phyloP scores from a whole-genome alignment of 2,113 vertebrate genomes.

The Cyrtonyx montezumae region DNA sequence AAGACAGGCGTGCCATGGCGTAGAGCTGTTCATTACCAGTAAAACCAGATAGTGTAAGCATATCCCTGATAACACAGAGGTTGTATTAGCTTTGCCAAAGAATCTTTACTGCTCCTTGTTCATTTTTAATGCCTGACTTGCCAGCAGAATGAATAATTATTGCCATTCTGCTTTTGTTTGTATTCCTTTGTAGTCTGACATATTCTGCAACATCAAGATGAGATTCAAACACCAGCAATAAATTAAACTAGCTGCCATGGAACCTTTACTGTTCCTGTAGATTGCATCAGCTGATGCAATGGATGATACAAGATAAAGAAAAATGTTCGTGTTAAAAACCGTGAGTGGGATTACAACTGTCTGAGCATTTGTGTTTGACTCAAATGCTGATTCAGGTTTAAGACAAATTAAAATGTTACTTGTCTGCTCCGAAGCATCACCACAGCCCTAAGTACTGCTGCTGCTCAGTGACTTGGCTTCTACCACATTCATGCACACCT shows the following conservation, averaged over 20 bases:
- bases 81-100: background rate
- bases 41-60: background rate
- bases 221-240: background rate
- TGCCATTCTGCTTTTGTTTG: background rate
- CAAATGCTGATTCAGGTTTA: background rate
- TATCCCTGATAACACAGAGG: background rate
- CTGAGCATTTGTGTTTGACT: background rate
- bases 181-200: background rate
- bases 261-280: background rate
- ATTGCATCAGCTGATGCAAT: background rate
- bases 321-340: background rate
- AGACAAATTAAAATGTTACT: background rate
- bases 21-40: background rate
- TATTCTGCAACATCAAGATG: background rate
- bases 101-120: background rate
- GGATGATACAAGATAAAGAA: background rate
- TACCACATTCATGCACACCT: background rate
- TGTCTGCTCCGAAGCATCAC: background rate
- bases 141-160: constrained; percentile 22
- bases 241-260: background rate
- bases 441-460: background rate
- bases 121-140: background rate
- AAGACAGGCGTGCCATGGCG: background rate
- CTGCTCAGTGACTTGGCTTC: background rate
- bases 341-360: background rate